Evolutionary conservation across 1,140 invertebrate genomes (phyloP).

Genomic region (Prorops nasuta): DNA sequence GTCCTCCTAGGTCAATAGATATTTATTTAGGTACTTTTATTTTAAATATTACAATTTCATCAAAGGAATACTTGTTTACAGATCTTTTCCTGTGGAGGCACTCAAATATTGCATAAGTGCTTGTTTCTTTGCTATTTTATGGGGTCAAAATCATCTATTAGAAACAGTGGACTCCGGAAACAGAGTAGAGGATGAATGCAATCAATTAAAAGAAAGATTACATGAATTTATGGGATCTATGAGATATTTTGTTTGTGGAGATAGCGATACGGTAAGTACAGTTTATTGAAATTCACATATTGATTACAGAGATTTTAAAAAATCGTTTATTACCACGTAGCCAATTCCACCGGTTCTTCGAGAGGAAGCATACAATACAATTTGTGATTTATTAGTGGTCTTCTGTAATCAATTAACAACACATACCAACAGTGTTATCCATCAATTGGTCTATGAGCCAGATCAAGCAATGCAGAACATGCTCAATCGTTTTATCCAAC

Average conservation of each 20-base stretch:
- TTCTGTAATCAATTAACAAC: slow-evolving; percentile 84
- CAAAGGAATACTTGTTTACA: no score
- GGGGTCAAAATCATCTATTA: slow-evolving; percentile 83
- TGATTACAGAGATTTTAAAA: neutral
- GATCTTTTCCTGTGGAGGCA: slow-evolving; percentile 65
- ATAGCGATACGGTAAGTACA: slow-evolving; percentile 19
- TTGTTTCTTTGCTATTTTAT: slow-evolving; percentile 86
- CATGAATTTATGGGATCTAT: slow-evolving; percentile 74
- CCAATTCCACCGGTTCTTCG: slow-evolving; percentile 38
- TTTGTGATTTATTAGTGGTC: slow-evolving; percentile 93
- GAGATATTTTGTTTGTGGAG: slow-evolving; percentile 61
- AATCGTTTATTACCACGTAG: slow-evolving; percentile 15
- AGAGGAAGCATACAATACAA: slow-evolving; percentile 79
- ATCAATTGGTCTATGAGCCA: slow-evolving; percentile 79
- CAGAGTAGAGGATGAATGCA: slow-evolving; percentile 51
- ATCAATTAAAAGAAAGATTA: slow-evolving; percentile 66
- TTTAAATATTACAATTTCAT: slow-evolving; percentile 31
- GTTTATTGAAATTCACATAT: neutral
- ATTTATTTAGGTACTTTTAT: slow-evolving; percentile 5
- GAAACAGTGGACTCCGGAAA: slow-evolving; percentile 65
- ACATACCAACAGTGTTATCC: slow-evolving; percentile 62
- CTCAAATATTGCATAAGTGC: slow-evolving; percentile 86
- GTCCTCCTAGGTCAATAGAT: slow-evolving; percentile 42
- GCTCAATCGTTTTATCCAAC: slow-evolving; percentile 88
- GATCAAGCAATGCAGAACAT: slow-evolving; percentile 77